These are phyloP conservation scores for Seriola dumerili DNA, from an alignment of 2,113 vertebrate genomes.

Conservation along the genomic window DNA sequence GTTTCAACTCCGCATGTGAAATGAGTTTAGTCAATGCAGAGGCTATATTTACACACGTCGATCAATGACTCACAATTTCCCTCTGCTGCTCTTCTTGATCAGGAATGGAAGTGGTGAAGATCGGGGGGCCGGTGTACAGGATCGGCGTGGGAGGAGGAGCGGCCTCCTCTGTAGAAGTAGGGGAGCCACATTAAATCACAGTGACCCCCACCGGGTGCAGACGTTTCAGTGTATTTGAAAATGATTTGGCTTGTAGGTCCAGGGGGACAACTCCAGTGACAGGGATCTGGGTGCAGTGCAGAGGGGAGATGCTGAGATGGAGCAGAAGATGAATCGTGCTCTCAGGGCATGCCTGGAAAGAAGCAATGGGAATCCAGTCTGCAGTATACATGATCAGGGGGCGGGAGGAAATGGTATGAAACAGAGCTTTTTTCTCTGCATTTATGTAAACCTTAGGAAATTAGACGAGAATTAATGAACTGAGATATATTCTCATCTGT, in stretches of 20 bases:
- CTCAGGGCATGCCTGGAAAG: constrained; percentile 91
- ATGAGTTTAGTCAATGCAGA: constrained; percentile 1
- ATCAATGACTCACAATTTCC: constrained; percentile 21
- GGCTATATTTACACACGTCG: constrained; percentile 20
- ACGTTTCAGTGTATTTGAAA: not conserved
- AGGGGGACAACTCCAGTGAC: constrained; percentile 90
- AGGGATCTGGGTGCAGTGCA: constrained; percentile 92
- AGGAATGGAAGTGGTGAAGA: constrained; percentile 95
- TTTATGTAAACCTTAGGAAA: not conserved
- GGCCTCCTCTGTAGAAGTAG: constrained; percentile 92
- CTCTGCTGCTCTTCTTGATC: constrained; percentile 11
- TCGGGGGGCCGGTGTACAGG: constrained; percentile 93
- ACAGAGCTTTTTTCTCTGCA: not conserved
- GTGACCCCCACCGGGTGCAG: not conserved
- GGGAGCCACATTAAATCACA: not conserved
- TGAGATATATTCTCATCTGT: constrained; percentile 31
- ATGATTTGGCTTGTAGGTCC: constrained; percentile 80
- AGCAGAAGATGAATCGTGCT: constrained; percentile 95
- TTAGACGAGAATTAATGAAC: not conserved
- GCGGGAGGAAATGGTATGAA: constrained; percentile 91
- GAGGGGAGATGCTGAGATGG: constrained; percentile 95
- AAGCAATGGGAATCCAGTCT: constrained; percentile 87
- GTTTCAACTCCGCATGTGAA: constrained; percentile 6
- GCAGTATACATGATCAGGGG: constrained; percentile 94
- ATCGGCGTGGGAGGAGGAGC: constrained; percentile 95